Conservation (phyloP, 2,797 vertebrate genomes). For the Neostethus bicornis region DNA sequence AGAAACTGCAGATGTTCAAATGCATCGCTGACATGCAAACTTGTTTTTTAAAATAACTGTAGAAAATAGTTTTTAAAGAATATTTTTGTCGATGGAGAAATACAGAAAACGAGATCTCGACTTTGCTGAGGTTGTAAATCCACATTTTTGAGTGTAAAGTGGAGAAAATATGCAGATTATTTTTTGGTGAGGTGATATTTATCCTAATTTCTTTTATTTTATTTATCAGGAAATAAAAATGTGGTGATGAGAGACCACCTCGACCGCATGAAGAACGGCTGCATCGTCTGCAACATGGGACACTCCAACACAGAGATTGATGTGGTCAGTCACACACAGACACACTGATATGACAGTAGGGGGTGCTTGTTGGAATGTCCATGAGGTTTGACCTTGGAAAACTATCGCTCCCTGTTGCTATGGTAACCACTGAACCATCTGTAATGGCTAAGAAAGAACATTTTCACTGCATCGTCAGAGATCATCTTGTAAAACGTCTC, state of each 20-base stretch:
- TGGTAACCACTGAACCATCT: constrained; percentile 10
- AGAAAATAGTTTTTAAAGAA: too few relatives aligned
- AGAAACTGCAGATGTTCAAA: too few relatives aligned
- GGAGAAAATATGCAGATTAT: neutral
- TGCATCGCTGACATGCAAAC: too few relatives aligned
- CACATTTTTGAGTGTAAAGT: too few relatives aligned
- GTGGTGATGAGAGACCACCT: constrained; percentile 94
- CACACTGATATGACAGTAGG: neutral
- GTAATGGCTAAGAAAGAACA: too few relatives aligned
- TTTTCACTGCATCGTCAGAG: neutral
- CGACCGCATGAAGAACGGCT: constrained; percentile 97
- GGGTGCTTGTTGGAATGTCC: neutral
- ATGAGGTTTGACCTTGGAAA: constrained; percentile 9
- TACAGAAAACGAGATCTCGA: too few relatives aligned
- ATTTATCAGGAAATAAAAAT: constrained; percentile 91
- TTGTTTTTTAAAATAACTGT: too few relatives aligned
- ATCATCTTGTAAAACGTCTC: too few relatives aligned
- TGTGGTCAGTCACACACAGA: constrained; percentile 85
- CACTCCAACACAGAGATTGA: constrained; percentile 99
- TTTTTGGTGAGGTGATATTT: neutral
- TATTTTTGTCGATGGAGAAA: too few relatives aligned
- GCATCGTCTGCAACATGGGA: constrained; percentile 98
- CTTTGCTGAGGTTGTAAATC: too few relatives aligned
- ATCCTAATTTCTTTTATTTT: neutral
- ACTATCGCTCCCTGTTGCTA: constrained; percentile 22